Evolutionary conservation across 2,888 invertebrate genomes (phyloP).

Genomic region (Panopea generosa): DNA sequence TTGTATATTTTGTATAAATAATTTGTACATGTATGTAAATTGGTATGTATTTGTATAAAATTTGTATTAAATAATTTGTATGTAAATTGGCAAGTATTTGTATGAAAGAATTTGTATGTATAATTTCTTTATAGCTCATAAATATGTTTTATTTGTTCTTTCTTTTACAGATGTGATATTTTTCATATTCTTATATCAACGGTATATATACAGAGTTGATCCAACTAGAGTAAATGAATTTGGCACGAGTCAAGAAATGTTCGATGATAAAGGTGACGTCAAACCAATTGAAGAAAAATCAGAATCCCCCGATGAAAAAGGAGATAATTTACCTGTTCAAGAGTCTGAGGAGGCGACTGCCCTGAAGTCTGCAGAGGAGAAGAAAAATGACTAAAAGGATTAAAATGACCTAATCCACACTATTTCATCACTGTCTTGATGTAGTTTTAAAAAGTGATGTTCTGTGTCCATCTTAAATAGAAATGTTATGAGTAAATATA

Average conservation of each 20-base stretch:
- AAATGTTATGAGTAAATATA: too few relatives aligned
- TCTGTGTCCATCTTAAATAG: too few relatives aligned
- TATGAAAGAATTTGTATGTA: too few relatives aligned
- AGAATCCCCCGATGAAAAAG: constrained; percentile 18
- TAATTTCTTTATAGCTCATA: too few relatives aligned
- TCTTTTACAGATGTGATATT: constrained; percentile 95
- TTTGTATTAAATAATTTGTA: too few relatives aligned
- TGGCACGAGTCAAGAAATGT: constrained; percentile 98
- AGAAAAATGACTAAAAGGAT: constrained; percentile 71
- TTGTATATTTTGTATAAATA: neutral
- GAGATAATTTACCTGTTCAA: constrained; percentile 10
- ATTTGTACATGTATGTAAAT: neutral
- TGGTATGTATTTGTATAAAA: too few relatives aligned
- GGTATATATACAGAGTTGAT: constrained; percentile 99
- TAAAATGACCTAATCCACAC: too few relatives aligned
- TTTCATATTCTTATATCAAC: constrained; percentile 99
- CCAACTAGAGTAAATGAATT: constrained; percentile 98
- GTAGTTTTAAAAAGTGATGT: too few relatives aligned
- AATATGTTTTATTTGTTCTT: constrained; percentile 12
- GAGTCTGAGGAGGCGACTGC: constrained; percentile 26
- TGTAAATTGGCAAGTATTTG: too few relatives aligned
- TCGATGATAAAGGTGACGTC: constrained; percentile 85
- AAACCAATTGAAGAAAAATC: constrained; percentile 22
- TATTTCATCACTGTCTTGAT: too few relatives aligned
- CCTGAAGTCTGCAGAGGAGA: constrained; percentile 69